Evolutionary conservation across 2,888 invertebrate genomes (phyloP), one percentile per base, ranked within the genome.

Genomic region (Dolichomitus sp.): DNA sequence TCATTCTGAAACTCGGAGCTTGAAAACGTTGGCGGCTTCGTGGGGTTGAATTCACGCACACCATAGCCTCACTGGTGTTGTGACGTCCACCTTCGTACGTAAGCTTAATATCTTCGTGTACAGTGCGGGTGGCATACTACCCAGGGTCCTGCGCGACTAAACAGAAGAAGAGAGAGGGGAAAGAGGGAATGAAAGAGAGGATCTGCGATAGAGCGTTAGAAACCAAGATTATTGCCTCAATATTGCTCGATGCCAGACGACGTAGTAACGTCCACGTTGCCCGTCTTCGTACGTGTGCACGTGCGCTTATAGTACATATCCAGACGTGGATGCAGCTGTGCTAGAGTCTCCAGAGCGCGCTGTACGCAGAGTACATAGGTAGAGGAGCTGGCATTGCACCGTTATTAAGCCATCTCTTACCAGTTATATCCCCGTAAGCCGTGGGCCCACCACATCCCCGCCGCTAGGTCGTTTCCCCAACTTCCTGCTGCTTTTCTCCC

Each of bases 381-480:
- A 86, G 81, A 76, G 86, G 85, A 84, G 83, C 87, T 85, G 86
- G 87, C 88, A 87, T 87, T 84, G 88, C 88, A 84, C 85, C 88
- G 91, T 92, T 92, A 93, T 92, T 92, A 92, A 92, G 89, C 91
- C 90, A 91, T 92, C 90, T 90, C 91, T 92, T 91, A 92, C 88
- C 88, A 88, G 90, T 91, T 91, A 89, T 90, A 91, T 88, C 89
- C 87, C 80, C 84, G 83, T 87, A 88, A 86, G 87, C 81, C 85
- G 81, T 86, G 81, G 73, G 79, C 74, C 79, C 83, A 76, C 80
- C 83, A 80, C 82, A 80, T 70, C 66, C 80, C 37, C 14, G 7
- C n/a, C 19, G 17, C 80, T 78, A 70, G 59, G 76, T 72, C 76
- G 70, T 69, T 48, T 63, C 59, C 45, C 74, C 61, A 81, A 84